These are phyloP conservation scores for Scalopus aquaticus DNA, from an alignment of 2,113 vertebrate species.

Conservation along the genomic window DNA sequence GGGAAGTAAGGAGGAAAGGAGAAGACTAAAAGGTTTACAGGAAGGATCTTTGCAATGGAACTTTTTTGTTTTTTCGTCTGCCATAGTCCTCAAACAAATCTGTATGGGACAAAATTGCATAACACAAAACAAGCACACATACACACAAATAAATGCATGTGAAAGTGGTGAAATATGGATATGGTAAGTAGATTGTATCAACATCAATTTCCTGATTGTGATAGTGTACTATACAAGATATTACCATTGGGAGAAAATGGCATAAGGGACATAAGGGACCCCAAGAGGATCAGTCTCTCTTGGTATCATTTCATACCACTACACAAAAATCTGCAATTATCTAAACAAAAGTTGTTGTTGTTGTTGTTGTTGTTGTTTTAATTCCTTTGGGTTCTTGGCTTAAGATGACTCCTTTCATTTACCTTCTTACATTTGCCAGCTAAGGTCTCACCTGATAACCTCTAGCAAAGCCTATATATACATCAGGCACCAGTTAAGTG, in stretches of 20 bases:
- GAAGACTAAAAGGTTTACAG: neutral
- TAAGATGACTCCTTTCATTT: neutral
- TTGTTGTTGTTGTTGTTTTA: neutral
- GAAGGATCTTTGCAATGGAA: neutral
- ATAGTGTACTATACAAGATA: neutral
- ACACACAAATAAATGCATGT: neutral
- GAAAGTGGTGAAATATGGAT: neutral
- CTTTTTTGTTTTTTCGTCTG: neutral
- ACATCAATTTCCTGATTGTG: neutral
- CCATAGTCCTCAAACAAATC: neutral
- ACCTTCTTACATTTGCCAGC: neutral
- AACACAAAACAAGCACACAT: neutral
- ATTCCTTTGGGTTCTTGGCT: conserved; percentile 31
- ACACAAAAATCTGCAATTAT: neutral
- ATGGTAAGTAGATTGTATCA: neutral
- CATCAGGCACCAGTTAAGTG: neutral
- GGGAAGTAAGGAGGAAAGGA: neutral
- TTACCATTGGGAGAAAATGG: neutral
- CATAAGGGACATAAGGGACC: neutral
- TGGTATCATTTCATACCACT: neutral
- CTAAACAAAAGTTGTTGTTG: neutral
- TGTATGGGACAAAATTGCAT: neutral
- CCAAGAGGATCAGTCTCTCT: neutral
- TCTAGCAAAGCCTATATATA: neutral
- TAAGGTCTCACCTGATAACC: neutral